Base-by-base conservation (phyloP, 30 jellyfish, hydroid and myxozoan genomes). In the Cassiopea xamachana region DNA sequence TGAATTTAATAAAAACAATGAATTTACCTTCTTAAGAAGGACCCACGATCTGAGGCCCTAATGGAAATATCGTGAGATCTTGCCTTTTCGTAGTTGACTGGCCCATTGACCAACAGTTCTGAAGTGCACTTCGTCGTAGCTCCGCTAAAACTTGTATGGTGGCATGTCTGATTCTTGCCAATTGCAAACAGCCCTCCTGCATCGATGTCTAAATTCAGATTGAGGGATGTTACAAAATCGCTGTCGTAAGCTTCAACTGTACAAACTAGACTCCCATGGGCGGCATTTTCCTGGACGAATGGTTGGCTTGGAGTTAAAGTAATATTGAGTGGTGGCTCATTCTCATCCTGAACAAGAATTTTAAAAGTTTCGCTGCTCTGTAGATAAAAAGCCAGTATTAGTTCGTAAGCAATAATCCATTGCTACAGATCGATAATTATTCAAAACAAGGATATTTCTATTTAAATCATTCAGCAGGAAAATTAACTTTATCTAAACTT, bases 321-420 rank as follows among this genome's bases (percentile, higher is more conserved):
- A 46, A 94, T 77, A 72, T 91, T 90, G 48, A 88, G 70, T 7
- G 98, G 98, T 16, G 92, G 91, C 82, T 93, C 98, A 51, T 93
- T 93, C 64, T 77, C 92, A 69, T 93, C 96, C 27, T 17, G 74
- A 55, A 93, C 92, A 77, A 82, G 67, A 44, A 93, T 78, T n/a
- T 81, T 82, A n/a, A 93, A 39, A 8, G 79, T 70, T 75, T 93
- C 64, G 19, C n/a, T 62, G 61, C 69, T 88, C 95, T 88, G 69
- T 73, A 5, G 74, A 64, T 5, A 64, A 27, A 64, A 64, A 64
- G 6, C 8, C 39, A 27, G 15, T 64, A 5, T 2, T 27, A 64
- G 74, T 64, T 9, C 8, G 39, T 27, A 27, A 27, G 39, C 39
- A 27, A 27, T 27, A 27, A 27, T 27, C 39, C 39, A 27, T 27